These are phyloP conservation scores for Ahaetulla prasina DNA, from an alignment of 2,113 vertebrate species.

Conservation along the genomic window DNA sequence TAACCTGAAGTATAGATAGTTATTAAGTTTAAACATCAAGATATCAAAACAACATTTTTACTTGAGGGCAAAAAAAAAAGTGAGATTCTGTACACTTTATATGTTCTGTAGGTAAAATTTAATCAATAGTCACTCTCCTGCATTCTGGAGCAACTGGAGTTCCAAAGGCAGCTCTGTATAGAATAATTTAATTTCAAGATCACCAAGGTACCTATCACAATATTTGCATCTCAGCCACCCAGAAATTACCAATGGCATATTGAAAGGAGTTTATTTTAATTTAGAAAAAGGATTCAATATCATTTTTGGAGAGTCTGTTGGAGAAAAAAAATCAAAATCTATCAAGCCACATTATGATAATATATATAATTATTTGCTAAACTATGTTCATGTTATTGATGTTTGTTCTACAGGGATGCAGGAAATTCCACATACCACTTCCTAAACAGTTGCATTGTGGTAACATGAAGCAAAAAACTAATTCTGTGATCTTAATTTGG, in stretches of 20 bases:
- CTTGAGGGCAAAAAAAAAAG: not conserved
- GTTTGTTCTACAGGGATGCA: not conserved
- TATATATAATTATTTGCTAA: not conserved
- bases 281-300: not conserved
- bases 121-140: not conserved
- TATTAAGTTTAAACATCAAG: not conserved
- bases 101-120: not conserved
- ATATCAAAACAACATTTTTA: not conserved
- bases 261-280: not conserved
- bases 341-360: not conserved
- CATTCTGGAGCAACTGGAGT: not conserved
- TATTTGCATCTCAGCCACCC: not conserved
- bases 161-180: not conserved
- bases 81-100: not conserved
- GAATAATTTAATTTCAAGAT: not conserved
- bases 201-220: not conserved
- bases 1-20: not conserved
- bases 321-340: not conserved
- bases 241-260: not conserved
- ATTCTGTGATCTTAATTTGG: not conserved
- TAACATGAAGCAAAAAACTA: not conserved
- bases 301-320: not conserved
- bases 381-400: not conserved
- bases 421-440: not conserved
- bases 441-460: not conserved